Evolutionary conservation across 2,888 invertebrate species (phyloP), one percentile per base, ranked within the genome.

Genomic region (Limnephilus marmoratus): DNA sequence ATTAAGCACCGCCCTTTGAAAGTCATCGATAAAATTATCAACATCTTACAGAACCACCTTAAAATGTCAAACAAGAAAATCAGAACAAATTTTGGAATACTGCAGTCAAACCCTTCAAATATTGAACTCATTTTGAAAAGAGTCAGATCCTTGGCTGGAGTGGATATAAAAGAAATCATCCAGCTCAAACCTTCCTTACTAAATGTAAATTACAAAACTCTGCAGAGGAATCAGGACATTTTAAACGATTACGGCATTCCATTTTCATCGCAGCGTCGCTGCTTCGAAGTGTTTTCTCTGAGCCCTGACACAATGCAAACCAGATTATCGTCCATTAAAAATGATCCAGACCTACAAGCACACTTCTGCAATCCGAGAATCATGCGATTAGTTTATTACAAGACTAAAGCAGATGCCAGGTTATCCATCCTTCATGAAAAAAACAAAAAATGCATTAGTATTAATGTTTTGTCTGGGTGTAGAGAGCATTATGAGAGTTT

Each of bases 81-180:
- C 15, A 96, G 95, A 94, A 94, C 95, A 4, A 96, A 96, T 93
- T 94, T 96, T 82, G 96, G 95, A 94, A 94, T 96, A 93, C 94
- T 96, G 80, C 96, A 96, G 94, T 95, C 94, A 53, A 95, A 96
- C 94, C 95, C 96, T 90, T 95, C 96, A 15, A 96, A 96, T 94
- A 94, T 96, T 80, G 95, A 94, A 91, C 94, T 95, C 81, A 95
- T 96, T 31, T 94, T 96, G 45, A 95, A 94, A 82, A 94, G 95
- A 68, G 94, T 96, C 18, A 94, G 94, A 93, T 94, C 94, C 34
- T 95, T 96, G 93, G 96, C 95, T 92, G 96, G 96, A 34, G 95
- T 96, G 93, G 95, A 96, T 94, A 94, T 96, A 7, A 96, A 95
- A 94, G 96, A 96, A 94, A 94, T 96, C 15, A 94, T 96, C n/a